These are phyloP conservation scores for Ibidorhyncha struthersii DNA, from an alignment of 2,113 vertebrate genomes.

Conservation along the genomic window DNA sequence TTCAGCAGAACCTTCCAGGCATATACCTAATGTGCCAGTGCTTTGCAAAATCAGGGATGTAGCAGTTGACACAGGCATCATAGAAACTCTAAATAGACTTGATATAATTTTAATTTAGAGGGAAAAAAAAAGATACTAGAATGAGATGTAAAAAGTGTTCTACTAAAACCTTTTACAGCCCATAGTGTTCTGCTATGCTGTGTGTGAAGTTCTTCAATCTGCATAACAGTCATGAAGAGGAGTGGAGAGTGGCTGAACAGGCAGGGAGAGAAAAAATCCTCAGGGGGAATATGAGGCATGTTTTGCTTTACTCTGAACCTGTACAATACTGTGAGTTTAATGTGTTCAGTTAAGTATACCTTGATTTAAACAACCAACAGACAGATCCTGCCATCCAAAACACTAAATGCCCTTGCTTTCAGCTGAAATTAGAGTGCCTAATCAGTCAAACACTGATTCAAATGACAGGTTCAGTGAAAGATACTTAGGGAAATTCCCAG, in stretches of 20 bases:
- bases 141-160: not conserved
- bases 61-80: not conserved
- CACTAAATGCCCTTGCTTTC: not conserved
- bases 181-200: not conserved
- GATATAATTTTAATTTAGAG: not conserved
- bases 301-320: not conserved
- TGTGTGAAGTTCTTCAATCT: not conserved
- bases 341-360: not conserved
- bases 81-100: not conserved
- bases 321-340: not conserved
- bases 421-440: not conserved
- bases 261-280: not conserved
- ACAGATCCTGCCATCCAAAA: not conserved
- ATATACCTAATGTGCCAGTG: not conserved
- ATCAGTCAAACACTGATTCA: not conserved
- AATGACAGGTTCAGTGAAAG: not conserved
- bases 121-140: not conserved
- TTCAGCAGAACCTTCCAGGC: not conserved
- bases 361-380: not conserved
- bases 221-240: not conserved
- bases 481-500: not conserved
- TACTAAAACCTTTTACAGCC: not conserved
- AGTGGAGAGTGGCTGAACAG: not conserved
- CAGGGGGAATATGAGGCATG: accelerated
- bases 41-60: not conserved